A percentile compares a stretch with the other conserved stretches of the same genome.
phyloP scores from a whole-genome alignment of 35 echinoderm and acorn worm genomes.

The Ophioderma brevispina region DNA sequence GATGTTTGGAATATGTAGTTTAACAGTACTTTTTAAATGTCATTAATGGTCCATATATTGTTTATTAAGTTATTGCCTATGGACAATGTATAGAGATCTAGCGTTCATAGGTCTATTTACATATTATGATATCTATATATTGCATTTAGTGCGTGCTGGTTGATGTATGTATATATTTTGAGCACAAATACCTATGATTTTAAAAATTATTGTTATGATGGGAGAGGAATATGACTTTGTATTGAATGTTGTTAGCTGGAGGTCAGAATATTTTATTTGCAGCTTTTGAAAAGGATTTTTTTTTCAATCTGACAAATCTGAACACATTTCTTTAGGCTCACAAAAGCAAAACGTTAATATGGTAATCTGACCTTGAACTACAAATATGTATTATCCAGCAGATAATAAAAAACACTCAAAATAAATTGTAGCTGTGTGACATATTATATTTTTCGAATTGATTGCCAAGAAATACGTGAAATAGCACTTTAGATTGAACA shows the following conservation, averaged over 20 bases:
- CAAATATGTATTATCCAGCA: no score
- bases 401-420: no score
- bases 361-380: no score
- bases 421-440: no score
- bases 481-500: no score
- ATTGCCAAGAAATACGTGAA: no score
- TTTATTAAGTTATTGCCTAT: background rate
- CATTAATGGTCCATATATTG: background rate
- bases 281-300: no score
- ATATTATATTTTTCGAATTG: no score
- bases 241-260: no score
- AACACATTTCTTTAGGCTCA: no score
- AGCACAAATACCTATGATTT: background rate
- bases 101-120: background rate
- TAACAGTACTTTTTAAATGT: slow-evolving; percentile 7
- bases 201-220: background rate
- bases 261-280: background rate
- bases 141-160: background rate
- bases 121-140: background rate
- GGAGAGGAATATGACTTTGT: background rate
- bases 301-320: no score
- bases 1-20: background rate
- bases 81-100: background rate
- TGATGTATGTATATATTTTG: slow-evolving; percentile 1
- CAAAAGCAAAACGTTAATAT: no score